Evolutionary conservation across 2,797 vertebrate genomes (phyloP), one percentile per base, ranked within the genome.

Genomic region (Megalops cyprinoides): DNA sequence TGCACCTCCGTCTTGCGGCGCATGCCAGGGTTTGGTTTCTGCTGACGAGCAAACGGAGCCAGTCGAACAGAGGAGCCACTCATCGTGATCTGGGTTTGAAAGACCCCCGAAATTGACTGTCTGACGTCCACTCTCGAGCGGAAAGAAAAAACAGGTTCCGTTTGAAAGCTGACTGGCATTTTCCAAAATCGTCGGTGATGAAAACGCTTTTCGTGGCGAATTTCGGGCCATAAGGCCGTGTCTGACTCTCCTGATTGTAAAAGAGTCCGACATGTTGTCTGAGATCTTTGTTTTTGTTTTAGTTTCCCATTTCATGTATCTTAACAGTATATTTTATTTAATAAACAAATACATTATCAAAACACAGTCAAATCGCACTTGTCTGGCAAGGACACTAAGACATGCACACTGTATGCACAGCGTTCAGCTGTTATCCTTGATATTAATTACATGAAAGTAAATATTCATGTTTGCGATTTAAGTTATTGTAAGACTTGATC

Each of bases 221-320:
- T 93, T 92, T 92, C 91, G 90, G 87, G 90, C 89, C 87, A 0
- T 86, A 82, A 88, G 90, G 89, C 88, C 89, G 88, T 92, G 89
- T 85, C 89, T 90, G 91, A 92, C 89, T 89, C 91, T 85, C 90
- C 84, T 92, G 92, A 93, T 93, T 92, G 91, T 91, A 91, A 91
- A 93, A 90, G 91, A 89, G 90, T 91, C 92, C 89, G 90, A 37
- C 15, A 12, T 37, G 74, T 18, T 14, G 51, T 76, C 51, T 12
- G 48, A 49, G n/a, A 55, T 55, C 48, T 76, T 23, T 51, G 15
- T 31, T 12, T 48, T 28, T 44, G 28, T 31, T 75, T 25, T 44
- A 39, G 34, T 39, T 69, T 14, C 34, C 23, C 23, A 39, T 69
- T 69, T 69, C n/a, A n/a, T 39, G 37, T 39, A 37, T 69, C 25